A percentile compares a stretch with the other conserved stretches of the same genome.
Evolutionary conservation across 2,888 invertebrate genomes (phyloP).

Genomic region (Chrysolina americana): DNA sequence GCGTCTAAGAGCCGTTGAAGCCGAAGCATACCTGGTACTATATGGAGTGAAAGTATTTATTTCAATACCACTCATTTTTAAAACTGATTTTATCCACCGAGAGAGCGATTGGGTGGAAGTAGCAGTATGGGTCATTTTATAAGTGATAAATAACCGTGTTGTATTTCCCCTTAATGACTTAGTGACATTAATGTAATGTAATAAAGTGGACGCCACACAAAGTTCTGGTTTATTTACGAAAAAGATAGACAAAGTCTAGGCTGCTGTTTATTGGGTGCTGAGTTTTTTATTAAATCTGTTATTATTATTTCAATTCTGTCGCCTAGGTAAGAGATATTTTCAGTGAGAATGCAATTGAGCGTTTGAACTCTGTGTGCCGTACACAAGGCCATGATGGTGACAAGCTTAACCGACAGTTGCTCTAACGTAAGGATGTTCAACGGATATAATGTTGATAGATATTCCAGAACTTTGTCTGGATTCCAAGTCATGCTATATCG

Average conservation of each 20-base stretch:
- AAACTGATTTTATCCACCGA: conserved; percentile 30
- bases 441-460: no score
- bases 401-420: no score
- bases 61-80: conserved; percentile 46
- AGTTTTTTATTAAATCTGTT: conserved; percentile 22
- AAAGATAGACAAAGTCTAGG: conserved; percentile 24
- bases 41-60: conserved; percentile 31
- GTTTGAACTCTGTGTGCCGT: no score
- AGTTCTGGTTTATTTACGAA: conserved; percentile 24
- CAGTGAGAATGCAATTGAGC: conserved; percentile 9
- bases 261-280: conserved; percentile 11
- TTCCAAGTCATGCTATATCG: no score
- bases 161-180: conserved; percentile 20
- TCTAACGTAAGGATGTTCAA: no score
- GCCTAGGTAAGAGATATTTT: conserved; percentile 1
- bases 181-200: conserved; percentile 23
- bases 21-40: conserved; percentile 45
- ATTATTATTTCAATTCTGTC: conserved; percentile 19
- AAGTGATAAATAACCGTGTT: conserved; percentile 26
- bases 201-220: conserved; percentile 31
- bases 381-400: no score
- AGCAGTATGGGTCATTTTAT: conserved; percentile 30
- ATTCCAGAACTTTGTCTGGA: no score
- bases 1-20: conserved; percentile 46
- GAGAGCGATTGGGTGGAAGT: conserved; percentile 29